These are phyloP conservation scores for Encarsia formosa DNA, from an alignment of 2,888 invertebrate genomes.

Conservation along the genomic window DNA sequence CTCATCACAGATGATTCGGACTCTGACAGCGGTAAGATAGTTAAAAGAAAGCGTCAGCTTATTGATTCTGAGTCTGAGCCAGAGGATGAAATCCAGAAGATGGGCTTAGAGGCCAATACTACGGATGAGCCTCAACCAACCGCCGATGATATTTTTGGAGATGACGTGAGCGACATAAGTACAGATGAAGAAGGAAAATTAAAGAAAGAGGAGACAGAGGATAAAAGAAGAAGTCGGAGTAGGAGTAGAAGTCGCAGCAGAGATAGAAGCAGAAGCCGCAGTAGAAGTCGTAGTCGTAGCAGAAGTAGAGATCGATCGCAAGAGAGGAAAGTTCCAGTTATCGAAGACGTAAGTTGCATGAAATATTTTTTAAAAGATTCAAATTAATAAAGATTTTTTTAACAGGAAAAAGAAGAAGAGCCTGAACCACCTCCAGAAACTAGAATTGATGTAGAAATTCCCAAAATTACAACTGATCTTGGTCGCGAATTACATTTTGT, in stretches of 20 bases:
- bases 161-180: slow-evolving; percentile 85
- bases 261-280: slow-evolving; percentile 50
- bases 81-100: slow-evolving; percentile 42
- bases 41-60: slow-evolving; percentile 53
- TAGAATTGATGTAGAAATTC: slow-evolving; percentile 94
- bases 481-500: slow-evolving; percentile 93
- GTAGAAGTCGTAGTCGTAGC: slow-evolving; percentile 42
- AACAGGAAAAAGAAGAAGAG: slow-evolving; percentile 68
- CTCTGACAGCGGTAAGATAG: slow-evolving; percentile 39
- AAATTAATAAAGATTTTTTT: too few species aligned
- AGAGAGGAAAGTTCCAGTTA: slow-evolving; percentile 36
- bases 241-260: slow-evolving; percentile 51
- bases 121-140: slow-evolving; percentile 57
- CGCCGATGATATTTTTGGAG: slow-evolving; percentile 85
- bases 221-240: slow-evolving; percentile 55
- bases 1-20: slow-evolving; percentile 38
- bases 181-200: slow-evolving; percentile 76
- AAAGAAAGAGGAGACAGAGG: slow-evolving; percentile 39
- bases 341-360: slow-evolving; percentile 35
- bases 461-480: slow-evolving; percentile 87
- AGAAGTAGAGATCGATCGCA: slow-evolving; percentile 43
- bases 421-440: slow-evolving; percentile 85
- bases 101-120: not conserved
- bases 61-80: slow-evolving; percentile 70
- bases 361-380: slow-evolving; percentile 43